phyloP scores from a whole-genome alignment of 2,888 invertebrate species.

The Synergus umbraculus region DNA sequence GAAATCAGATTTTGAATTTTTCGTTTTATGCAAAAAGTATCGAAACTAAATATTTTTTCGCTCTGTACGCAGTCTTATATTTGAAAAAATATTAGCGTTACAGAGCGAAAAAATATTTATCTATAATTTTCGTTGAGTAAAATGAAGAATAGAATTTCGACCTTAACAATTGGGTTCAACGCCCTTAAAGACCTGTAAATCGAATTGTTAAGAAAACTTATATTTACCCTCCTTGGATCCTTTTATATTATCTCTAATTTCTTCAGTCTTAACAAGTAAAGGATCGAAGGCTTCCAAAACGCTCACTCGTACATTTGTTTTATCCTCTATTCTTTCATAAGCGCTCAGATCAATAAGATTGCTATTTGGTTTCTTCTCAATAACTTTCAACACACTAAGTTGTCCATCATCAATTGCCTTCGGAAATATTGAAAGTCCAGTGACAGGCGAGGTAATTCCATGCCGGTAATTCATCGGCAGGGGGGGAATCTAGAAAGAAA shows the following conservation, averaged over 20 bases:
- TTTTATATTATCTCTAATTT: conserved; percentile 71
- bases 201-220: neutral
- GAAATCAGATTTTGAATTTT: no score
- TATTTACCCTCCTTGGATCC: conserved; percentile 56
- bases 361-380: conserved; percentile 78
- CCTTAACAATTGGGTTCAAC: no score
- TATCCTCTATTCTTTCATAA: conserved; percentile 76
- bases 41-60: no score
- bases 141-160: no score
- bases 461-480: conserved; percentile 73
- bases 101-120: no score
- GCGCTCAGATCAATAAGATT: conserved; percentile 81
- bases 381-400: conserved; percentile 75
- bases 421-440: conserved; percentile 56
- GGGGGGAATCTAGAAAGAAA: conserved; percentile 72
- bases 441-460: conserved; percentile 53
- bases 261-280: conserved; percentile 82
- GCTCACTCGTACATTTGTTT: conserved; percentile 81
- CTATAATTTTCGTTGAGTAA: no score
- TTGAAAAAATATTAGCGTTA: no score
- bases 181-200: neutral
- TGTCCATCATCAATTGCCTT: conserved; percentile 68
- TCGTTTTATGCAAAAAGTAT: no score
- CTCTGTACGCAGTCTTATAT: no score
- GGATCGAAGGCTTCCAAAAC: conserved; percentile 94